Conservation (phyloP, 2,888 invertebrate species). For the Drosophila falleni region DNA sequence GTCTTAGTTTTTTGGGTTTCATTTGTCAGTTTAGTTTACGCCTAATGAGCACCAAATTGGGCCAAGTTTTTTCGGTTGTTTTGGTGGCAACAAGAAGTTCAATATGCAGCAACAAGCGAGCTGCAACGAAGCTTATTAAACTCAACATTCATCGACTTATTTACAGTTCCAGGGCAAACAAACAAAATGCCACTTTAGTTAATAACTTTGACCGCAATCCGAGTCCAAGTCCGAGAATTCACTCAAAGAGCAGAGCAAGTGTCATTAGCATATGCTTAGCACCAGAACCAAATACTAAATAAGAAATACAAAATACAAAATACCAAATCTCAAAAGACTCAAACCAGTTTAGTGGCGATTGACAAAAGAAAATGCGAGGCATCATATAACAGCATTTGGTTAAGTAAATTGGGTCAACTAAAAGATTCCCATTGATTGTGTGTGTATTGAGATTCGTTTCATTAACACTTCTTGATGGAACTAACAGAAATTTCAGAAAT, state of each 20-base stretch:
- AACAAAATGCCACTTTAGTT: constrained; percentile 67
- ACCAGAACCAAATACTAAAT: constrained; percentile 61
- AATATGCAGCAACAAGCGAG: constrained; percentile 20
- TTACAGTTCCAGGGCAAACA: constrained; percentile 49
- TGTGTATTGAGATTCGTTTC: constrained; percentile 36
- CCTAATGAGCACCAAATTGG: constrained; percentile 72
- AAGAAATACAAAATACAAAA: not conserved
- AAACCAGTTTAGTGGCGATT: constrained; percentile 24
- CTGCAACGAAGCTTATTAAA: constrained; percentile 4
- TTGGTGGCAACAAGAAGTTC: constrained; percentile 29
- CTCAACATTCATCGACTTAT: constrained; percentile 26
- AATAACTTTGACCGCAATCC: constrained; percentile 75
- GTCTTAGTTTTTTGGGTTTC: too few relatives aligned
- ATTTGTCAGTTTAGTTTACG: constrained; percentile 51
- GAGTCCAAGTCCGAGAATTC: constrained; percentile 32
- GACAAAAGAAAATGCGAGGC: constrained; percentile 43
- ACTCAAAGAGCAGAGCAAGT: constrained; percentile 55
- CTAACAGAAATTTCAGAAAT: constrained; percentile 6
- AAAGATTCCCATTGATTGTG: constrained; percentile 58
- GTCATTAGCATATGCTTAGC: constrained; percentile 75
- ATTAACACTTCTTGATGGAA: constrained; percentile 55
- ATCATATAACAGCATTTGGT: constrained; percentile 10
- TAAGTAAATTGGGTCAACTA: constrained; percentile 65
- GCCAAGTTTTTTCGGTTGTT: constrained; percentile 42
- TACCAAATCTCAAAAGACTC: constrained; percentile 11